These are phyloP conservation scores for Junonia oenone DNA, from an alignment of 2,888 invertebrate species.

Conservation along the genomic window DNA sequence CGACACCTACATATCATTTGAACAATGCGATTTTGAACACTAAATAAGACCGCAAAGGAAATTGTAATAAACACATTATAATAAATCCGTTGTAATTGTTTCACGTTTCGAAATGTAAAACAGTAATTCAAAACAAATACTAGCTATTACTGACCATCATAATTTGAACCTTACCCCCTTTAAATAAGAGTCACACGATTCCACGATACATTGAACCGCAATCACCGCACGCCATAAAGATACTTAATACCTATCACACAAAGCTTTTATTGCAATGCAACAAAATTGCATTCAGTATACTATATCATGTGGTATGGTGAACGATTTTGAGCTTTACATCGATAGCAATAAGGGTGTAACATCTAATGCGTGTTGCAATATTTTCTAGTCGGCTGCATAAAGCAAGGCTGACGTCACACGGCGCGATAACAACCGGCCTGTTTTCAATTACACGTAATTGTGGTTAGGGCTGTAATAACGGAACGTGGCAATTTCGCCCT, in stretches of 20 bases:
- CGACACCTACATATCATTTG: neutral
- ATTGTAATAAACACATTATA: constrained; percentile 24
- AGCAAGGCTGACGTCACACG: constrained; percentile 45
- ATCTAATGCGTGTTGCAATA: constrained; percentile 10
- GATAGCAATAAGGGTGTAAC: constrained; percentile 2
- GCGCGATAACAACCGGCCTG: constrained; percentile 57
- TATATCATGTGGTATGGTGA: neutral
- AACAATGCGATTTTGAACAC: neutral
- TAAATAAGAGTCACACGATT: neutral
- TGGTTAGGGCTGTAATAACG: constrained; percentile 62
- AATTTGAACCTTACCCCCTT: constrained; percentile 12
- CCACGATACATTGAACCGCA: constrained; percentile 6
- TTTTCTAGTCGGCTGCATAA: constrained; percentile 27
- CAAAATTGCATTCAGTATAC: constrained; percentile 14
- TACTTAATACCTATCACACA: constrained; percentile 15
- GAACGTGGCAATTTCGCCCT: constrained; percentile 59
- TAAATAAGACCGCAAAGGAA: constrained; percentile 10
- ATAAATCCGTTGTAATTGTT: constrained; percentile 22
- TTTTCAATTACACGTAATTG: constrained; percentile 76
- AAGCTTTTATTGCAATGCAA: constrained; percentile 22
- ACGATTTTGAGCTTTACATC: constrained; percentile 9
- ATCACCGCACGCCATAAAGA: constrained; percentile 8
- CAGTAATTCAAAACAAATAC: constrained; percentile 14
- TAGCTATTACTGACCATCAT: neutral
- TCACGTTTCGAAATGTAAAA: constrained; percentile 21